phyloP scores from a whole-genome alignment of 2,888 invertebrate genomes.

The Euplexia lucipara region DNA sequence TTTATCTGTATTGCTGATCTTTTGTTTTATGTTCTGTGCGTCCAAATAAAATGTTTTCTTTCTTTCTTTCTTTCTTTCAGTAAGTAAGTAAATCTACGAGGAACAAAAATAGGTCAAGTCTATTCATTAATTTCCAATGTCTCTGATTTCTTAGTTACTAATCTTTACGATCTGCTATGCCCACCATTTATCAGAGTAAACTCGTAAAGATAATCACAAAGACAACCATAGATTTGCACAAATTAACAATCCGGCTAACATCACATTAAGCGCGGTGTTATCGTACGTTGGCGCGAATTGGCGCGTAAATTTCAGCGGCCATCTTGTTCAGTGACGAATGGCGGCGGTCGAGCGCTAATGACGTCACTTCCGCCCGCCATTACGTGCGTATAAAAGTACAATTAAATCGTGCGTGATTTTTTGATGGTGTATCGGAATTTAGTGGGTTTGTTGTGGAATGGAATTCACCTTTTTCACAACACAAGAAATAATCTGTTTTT shows the following conservation, averaged over 20 bases:
- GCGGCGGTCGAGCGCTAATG: constrained; percentile 71
- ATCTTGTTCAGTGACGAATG: constrained; percentile 78
- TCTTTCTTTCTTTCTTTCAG: too few species aligned
- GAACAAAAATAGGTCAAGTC: neutral
- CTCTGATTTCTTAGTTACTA: neutral
- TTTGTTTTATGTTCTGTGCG: too few species aligned
- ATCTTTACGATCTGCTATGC: constrained; percentile 5
- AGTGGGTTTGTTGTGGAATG: constrained; percentile 9
- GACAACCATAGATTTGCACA: constrained; percentile 38
- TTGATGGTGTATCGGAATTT: constrained; percentile 53
- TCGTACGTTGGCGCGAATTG: constrained; percentile 73
- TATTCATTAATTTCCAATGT: neutral
- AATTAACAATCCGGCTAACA: constrained; percentile 55
- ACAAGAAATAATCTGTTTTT: neutral
- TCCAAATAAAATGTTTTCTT: too few species aligned
- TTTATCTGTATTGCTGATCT: too few species aligned
- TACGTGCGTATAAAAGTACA: constrained; percentile 64
- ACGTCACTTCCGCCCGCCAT: constrained; percentile 76
- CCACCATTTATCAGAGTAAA: constrained; percentile 19
- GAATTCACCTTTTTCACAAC: neutral
- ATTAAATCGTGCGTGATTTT: constrained; percentile 63
- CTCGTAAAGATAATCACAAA: constrained; percentile 41
- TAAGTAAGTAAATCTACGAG: too few species aligned
- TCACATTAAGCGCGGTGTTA: constrained; percentile 46
- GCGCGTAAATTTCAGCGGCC: constrained; percentile 77